Base-by-base conservation (phyloP, 2,797 vertebrate species). In the Dendrocincla tyrannina region DNA sequence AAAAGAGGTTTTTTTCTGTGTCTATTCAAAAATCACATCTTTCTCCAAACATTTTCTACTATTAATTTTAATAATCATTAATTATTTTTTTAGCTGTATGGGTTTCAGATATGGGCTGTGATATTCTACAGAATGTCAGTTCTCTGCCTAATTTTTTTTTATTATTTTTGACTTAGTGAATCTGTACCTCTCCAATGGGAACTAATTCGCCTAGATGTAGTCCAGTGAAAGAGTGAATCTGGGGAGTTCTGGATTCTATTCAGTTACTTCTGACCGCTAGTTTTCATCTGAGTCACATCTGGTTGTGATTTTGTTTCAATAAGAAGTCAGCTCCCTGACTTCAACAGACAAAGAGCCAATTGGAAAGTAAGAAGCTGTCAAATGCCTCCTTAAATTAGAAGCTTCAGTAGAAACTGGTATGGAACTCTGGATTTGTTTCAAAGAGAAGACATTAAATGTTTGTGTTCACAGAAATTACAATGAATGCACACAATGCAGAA, bases 401-500 rank as follows among this genome's bases (percentile, higher is more conserved):
- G 4, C 25, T 84, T 91, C 52, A 64, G 4, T 13, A 20, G 27
- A 32, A 85, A 84, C n/a, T 1, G 1, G 28, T 47, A 35, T 41
- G 72, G 17, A 63, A 84, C 7, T 79, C 70, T 41, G 60, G 17
- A 66, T 46, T 94, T 44, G 13, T 76, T 72, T 75, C 77, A 56
- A 41, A 88, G 50, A 24, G 39, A 82, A 89, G 53, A 32, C 47
- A 56, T 91, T 85, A 59, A 73, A 59, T 14, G 37, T 44, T 90
- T 94, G 46, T 83, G 59, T 88, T 83, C 42, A 66, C 7, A 88
- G 64, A 95, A 95, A 91, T 85, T 37, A 77, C 81, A 81, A 18
- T 74, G 77, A 95, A 86, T 52, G 68, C 44, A 41, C 55, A 95
- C 59, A 96, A 92, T 62, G 56, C 12, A 73, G 80, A 94, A 79